Percentiles rank a stretch among this genome's conserved stretches.
Conservation (phyloP, 2,888 invertebrate species). For the Eupithecia insigniata region DNA sequence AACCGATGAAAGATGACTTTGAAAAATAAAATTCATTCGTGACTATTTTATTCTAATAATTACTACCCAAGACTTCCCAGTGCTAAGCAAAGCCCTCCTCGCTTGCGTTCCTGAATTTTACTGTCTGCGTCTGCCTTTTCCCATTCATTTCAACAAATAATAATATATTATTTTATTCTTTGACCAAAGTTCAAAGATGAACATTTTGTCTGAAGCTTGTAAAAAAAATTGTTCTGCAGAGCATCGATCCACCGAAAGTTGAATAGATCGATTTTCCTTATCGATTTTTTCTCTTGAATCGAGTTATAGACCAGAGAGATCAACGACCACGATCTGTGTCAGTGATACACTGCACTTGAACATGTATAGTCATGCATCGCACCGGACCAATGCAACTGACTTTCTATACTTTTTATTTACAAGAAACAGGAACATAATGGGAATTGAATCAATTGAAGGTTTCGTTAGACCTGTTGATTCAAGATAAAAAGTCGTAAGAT, state of each 20-base stretch:
- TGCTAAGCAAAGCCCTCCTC: neutral
- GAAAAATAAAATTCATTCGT: too few species aligned
- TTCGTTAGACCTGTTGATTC: neutral
- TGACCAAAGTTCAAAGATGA: neutral
- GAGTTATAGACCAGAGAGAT: constrained; percentile 47
- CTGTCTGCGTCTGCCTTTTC: neutral
- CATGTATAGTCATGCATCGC: constrained; percentile 39
- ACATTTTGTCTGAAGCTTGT: neutral
- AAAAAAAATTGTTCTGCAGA: neutral
- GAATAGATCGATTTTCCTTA: constrained; percentile 9
- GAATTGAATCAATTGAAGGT: neutral
- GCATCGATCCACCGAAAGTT: neutral
- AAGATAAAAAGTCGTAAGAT: neutral
- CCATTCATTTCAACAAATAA: too few species aligned
- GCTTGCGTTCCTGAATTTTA: neutral
- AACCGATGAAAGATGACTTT: too few species aligned
- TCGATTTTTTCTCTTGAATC: constrained; percentile 20
- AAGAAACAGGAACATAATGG: neutral
- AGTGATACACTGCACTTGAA: constrained; percentile 69
- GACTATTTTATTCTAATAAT: too few species aligned
- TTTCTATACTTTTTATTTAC: constrained; percentile 34
- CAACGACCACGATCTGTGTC: constrained; percentile 68
- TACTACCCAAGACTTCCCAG: neutral
- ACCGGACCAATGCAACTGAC: constrained; percentile 37
- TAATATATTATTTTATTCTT: too few species aligned